Evolutionary conservation across 1,140 invertebrate species (phyloP).

Genomic region (Drosophila ironensis): DNA sequence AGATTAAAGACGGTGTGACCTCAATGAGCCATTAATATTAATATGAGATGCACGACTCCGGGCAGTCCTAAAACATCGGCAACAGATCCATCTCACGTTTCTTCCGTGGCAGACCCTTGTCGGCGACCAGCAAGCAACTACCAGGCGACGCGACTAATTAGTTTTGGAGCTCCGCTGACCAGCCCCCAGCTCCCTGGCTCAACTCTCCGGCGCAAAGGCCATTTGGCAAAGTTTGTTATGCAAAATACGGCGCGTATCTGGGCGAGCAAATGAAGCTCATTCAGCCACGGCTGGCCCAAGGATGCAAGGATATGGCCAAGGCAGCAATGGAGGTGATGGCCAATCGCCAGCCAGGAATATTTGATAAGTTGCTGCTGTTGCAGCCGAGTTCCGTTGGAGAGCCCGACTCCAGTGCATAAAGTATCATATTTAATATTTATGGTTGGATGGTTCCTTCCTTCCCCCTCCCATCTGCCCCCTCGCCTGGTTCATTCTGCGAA

Average conservation of each 20-base stretch:
- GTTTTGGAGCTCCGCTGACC: conserved; percentile 54
- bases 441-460: no score
- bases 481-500: conserved; percentile 4
- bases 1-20: conserved; percentile 34
- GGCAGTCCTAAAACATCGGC: conserved; percentile 8
- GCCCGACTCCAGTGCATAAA: conserved; percentile 48
- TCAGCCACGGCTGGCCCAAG: conserved; percentile 51
- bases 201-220: neutral
- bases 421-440: conserved; percentile 82
- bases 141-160: conserved; percentile 59
- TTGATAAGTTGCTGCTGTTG: conserved; percentile 66
- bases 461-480: conserved; percentile 1
- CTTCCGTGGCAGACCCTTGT: conserved; percentile 24
- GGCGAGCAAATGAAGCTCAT: conserved; percentile 74
- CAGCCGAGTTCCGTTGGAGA: conserved; percentile 10
- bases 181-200: neutral
- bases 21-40: conserved; percentile 74
- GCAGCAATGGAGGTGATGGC: conserved; percentile 59
- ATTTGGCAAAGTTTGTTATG: conserved; percentile 71
- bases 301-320: conserved; percentile 75
- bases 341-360: conserved; percentile 77
- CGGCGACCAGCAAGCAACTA: conserved; percentile 10
- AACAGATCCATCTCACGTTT: conserved; percentile 54
- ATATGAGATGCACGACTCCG: conserved; percentile 39
- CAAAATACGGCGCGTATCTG: conserved; percentile 64